Base-by-base conservation (phyloP, 1,140 invertebrate genomes). In the Matsumurasca onukii region DNA sequence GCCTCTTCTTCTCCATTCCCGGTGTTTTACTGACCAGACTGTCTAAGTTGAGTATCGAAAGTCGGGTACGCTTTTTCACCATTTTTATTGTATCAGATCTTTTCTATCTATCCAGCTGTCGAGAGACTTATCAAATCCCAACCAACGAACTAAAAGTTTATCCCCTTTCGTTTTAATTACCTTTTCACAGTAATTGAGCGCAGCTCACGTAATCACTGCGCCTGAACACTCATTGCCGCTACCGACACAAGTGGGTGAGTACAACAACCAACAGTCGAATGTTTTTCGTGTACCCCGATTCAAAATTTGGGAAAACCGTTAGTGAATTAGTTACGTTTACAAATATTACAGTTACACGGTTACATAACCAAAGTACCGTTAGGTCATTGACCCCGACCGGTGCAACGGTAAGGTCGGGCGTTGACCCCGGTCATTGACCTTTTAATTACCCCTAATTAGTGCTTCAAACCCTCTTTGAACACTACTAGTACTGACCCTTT, bases 111-210 rank as follows among this genome's bases (percentile, higher is more conserved):
- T 74, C 77, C 75, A 78, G 51, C 70, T 71, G 70, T 78, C 77
- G 66, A 75, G 73, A 31, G 55, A 66, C 27, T 67, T 45, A 68
- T 70, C 65, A 57, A 79, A 75, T 39, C 76, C 77, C 63, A 78
- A 70, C 77, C 77, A 79, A 69, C 77, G 77, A 20, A 79, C 77
- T 68, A 72, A 78, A 17, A 77, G n/a, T 72, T 75, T 75, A 68
- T 77, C 64, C 9, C 71, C 70, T 66, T 74, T 70, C 67, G 65
- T 73, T 66, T 70, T 64, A 34, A 78, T 30, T 25, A 78, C 70
- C 68, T 77, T 77, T 69, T 76, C 74, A 51, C 77, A 71, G 25
- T 78, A 62, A 67, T 77, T n/a, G n/a, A n/a, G n/a, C n/a, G n/a
- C n/a, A 76, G 63, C 76, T 69, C 68, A 78, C 72, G 27, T 68